phyloP scores from a whole-genome alignment of 2,797 vertebrate species.

The Fistularia commersonii region DNA sequence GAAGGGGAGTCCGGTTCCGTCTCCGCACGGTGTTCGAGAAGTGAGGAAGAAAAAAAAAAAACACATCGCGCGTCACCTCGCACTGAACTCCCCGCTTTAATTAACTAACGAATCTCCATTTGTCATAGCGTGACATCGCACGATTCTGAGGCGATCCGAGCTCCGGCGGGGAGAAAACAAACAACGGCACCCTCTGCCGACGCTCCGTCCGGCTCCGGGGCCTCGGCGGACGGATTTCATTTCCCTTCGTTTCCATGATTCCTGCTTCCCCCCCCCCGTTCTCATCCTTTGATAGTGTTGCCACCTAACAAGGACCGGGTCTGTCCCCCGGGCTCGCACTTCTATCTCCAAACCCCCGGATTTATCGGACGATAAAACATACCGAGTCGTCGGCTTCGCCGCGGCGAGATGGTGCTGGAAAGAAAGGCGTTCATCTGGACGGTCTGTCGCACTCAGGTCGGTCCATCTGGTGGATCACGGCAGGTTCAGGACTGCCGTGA shows the following conservation, averaged over 20 bases:
- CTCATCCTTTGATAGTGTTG: constrained; percentile 1
- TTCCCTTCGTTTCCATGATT: constrained; percentile 44
- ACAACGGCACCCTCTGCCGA: constrained; percentile 94
- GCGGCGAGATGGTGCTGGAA: neutral
- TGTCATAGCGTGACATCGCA: constrained; percentile 82
- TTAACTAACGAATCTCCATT: constrained; percentile 84
- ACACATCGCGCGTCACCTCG: constrained; percentile 70
- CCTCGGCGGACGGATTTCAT: constrained; percentile 39
- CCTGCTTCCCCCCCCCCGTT: no score
- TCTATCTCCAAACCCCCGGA: constrained; percentile 22
- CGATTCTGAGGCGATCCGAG: constrained; percentile 83
- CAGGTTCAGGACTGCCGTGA: no score
- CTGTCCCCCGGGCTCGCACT: constrained; percentile 10
- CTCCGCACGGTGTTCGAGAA: constrained; percentile 64
- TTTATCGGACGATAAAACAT: constrained; percentile 14
- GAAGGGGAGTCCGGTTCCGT: constrained; percentile 48
- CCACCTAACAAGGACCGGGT: constrained; percentile 44
- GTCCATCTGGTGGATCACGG: no score
- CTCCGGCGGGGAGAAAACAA: constrained; percentile 73
- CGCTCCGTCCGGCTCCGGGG: constrained; percentile 46
- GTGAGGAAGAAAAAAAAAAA: constrained; percentile 7
- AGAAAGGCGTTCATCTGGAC: no score
- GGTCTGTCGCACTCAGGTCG: no score
- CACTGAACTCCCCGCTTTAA: constrained; percentile 80
- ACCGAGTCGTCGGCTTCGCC: constrained; percentile 8